Conservation (phyloP, 1,140 invertebrate species). For the Ditylenchus dipsaci region DNA sequence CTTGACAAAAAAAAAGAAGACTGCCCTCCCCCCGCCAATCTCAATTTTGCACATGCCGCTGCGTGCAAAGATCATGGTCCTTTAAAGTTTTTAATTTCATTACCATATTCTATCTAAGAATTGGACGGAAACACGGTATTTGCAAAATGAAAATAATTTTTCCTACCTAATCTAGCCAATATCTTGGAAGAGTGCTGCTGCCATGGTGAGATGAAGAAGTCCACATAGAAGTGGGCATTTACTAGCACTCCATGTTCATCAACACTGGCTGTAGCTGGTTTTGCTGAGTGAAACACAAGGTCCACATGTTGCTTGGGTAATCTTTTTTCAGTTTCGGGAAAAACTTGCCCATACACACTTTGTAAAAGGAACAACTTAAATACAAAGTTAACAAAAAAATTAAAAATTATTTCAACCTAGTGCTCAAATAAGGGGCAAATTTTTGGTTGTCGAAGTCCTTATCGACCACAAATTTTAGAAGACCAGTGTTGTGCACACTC, state of each 20-base stretch:
- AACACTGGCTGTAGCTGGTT: conserved; percentile 17
- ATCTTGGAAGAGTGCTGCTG: conserved; percentile 18
- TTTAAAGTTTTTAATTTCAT: no score
- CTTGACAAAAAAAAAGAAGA: no score
- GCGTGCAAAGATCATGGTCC: no score
- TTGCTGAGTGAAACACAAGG: conserved; percentile 28
- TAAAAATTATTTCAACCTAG: conserved; percentile 20
- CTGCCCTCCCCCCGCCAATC: no score
- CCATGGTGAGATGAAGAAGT: conserved; percentile 38
- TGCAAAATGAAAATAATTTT: no score
- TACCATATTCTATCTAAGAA: no score
- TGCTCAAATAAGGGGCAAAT: conserved; percentile 2
- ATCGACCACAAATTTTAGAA: conserved; percentile 32
- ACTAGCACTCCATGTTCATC: neutral
- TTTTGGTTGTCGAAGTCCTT: conserved; percentile 9
- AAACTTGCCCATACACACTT: conserved; percentile 42
- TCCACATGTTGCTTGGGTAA: conserved; percentile 40
- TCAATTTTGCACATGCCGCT: no score
- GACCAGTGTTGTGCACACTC: conserved; percentile 13
- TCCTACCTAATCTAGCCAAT: conserved; percentile 34
- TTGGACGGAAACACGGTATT: no score
- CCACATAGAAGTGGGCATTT: conserved; percentile 31
- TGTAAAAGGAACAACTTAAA: conserved; percentile 35
- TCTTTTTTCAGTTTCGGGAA: conserved; percentile 13
- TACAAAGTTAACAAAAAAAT: conserved; percentile 15